Percentiles rank a stretch among this genome's conserved stretches.
Evolutionary conservation across 2,113 vertebrate genomes (phyloP).

Genomic region (Sialia sialis): DNA sequence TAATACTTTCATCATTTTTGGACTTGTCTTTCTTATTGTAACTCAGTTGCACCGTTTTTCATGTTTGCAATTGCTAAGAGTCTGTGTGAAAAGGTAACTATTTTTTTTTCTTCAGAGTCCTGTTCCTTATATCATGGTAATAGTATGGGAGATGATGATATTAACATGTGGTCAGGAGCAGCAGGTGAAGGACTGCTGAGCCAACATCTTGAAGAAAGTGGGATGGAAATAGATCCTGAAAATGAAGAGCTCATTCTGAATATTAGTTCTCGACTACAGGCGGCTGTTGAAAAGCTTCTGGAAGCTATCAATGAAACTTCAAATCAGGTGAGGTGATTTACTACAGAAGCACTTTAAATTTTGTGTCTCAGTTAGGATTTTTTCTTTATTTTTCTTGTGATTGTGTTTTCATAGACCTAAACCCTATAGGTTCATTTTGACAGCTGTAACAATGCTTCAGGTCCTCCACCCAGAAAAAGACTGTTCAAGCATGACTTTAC

Average conservation of each 20-base stretch:
- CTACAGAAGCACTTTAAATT: neutral
- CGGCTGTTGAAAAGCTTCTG: slow-evolving; percentile 87
- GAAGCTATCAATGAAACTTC: slow-evolving; percentile 87
- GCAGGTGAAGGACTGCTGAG: slow-evolving; percentile 73
- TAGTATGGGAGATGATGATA: slow-evolving; percentile 44
- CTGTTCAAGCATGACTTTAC: neutral
- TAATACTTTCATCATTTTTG: neutral
- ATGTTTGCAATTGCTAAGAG: neutral
- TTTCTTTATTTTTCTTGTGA: neutral
- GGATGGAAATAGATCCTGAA: slow-evolving; percentile 78
- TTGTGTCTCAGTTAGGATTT: neutral
- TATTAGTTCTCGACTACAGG: slow-evolving; percentile 86
- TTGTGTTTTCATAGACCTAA: neutral
- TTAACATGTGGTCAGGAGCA: slow-evolving; percentile 71
- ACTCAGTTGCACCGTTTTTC: neutral
- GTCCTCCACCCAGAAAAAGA: neutral
- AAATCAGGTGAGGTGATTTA: slow-evolving; percentile 78
- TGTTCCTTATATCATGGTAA: slow-evolving; percentile 58
- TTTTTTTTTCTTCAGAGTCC: slow-evolving; percentile 46
- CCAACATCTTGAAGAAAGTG: slow-evolving; percentile 74
- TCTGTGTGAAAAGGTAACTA: neutral
- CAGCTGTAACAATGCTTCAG: neutral
- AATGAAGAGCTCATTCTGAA: slow-evolving; percentile 81
- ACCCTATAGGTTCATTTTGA: neutral
- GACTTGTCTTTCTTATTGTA: neutral